Conservation (phyloP, 2,888 invertebrate genomes). For the Empis livida region DNA sequence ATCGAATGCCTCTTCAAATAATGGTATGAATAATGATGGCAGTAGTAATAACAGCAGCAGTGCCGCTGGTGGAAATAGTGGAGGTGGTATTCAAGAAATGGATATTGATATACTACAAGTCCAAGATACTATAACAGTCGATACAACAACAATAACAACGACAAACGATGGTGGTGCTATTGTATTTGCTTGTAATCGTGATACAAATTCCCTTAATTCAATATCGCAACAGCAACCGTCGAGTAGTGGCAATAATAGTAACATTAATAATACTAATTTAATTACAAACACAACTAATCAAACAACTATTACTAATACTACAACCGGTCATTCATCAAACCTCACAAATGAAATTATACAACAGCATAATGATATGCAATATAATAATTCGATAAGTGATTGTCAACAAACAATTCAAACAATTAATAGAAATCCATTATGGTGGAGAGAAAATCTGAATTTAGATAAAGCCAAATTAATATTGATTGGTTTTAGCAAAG, state of each 20-base stretch:
- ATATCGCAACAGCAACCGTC: conserved; percentile 8
- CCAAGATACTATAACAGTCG: conserved; percentile 33
- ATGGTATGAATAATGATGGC: conserved; percentile 14
- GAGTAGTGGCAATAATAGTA: conserved; percentile 3
- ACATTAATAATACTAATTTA: conserved; percentile 10
- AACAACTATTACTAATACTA: conserved; percentile 7
- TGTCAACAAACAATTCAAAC: conserved; percentile 16
- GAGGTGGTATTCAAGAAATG: conserved; percentile 37
- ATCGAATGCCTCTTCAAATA: conserved; percentile 26
- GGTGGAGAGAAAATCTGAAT: conserved; percentile 46
- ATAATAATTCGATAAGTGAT: conserved; percentile 12
- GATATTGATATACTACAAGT: conserved; percentile 47
- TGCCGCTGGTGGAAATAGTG: conserved; percentile 6
- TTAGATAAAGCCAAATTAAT: conserved; percentile 47
- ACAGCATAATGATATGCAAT: conserved; percentile 16
- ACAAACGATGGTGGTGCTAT: conserved; percentile 29
- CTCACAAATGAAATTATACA: conserved; percentile 9
- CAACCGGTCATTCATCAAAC: conserved; percentile 4
- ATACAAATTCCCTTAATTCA: conserved; percentile 10
- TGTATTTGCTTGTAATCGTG: conserved; percentile 16
- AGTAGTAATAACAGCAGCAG: conserved; percentile 23
- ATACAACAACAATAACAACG: conserved; percentile 15
- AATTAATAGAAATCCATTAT: conserved; percentile 33
- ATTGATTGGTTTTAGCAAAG: conserved; percentile 82
- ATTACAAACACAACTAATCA: conserved; percentile 7